Evolutionary conservation across 2,888 invertebrate genomes (phyloP), one percentile per base, ranked within the genome.

Genomic region (Steinernema carpocapsae): DNA sequence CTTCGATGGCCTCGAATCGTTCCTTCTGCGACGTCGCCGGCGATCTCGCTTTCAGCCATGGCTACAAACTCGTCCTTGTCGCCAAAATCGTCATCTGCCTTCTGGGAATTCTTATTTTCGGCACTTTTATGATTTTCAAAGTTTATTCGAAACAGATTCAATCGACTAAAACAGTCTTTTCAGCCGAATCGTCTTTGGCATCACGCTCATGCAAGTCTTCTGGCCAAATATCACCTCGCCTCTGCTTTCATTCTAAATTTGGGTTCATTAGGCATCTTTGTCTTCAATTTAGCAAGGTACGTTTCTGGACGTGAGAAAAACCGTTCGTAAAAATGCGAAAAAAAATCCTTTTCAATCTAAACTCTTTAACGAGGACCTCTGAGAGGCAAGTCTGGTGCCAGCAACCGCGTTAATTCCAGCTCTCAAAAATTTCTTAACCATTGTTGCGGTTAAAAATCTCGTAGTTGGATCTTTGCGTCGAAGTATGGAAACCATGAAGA

Each of bases 11-110:
- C 37, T 37, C 37, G 32, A 64, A 64, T 17, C 29, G 64, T n/a
- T 64, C 64, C 14, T 29, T 17, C 64, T 64, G 64, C 37, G 19
- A 29, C 19, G 29, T 64, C 32, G 64, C 26, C 19, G 64, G 64
- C 64, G 64, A 64, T 17, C 64, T 64, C 64, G 64, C 64, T 12
- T 64, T n/a, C 64, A 64, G 64, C 64, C 29, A 32, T 12, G 64
- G 64, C 64, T 64, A 64, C 64, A 64, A 64, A 26, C 26, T 26
- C 32, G 64, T 64, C 29, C 64, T 64, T 3, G 6, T 12, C 32
- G 64, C 32, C 12, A 64, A 64, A 29, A 64, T 64, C n/a, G 17
- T 26, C 10, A 17, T 64, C 29, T 64, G 64, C 29, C 2, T 64
- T 32, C 29, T 64, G 1, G 64, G 64, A 64, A 12, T 64, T 1